Evolutionary conservation across 2,888 invertebrate genomes (phyloP).

Genomic region (Temnothorax ravouxi): DNA sequence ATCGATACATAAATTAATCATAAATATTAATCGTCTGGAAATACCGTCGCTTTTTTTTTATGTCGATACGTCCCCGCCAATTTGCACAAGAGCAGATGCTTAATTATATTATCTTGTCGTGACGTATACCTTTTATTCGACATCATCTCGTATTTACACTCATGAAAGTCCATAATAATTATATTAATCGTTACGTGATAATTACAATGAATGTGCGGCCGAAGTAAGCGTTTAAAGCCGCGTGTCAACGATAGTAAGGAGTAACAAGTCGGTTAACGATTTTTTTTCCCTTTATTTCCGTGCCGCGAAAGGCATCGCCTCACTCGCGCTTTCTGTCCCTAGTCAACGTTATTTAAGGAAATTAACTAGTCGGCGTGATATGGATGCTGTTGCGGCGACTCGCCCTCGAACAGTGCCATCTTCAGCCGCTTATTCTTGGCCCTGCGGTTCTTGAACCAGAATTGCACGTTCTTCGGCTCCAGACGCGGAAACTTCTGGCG

Average conservation of each 20-base stretch:
- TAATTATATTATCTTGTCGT: conserved; percentile 58
- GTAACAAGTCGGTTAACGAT: conserved; percentile 75
- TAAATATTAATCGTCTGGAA: conserved; percentile 13
- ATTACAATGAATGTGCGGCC: conserved; percentile 82
- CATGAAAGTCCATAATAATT: conserved; percentile 79
- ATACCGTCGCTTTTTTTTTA: neutral
- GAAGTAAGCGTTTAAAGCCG: conserved; percentile 52
- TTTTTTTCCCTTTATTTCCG: conserved; percentile 39
- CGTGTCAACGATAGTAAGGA: conserved; percentile 75
- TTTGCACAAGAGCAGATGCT: neutral
- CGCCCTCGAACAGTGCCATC: conserved; percentile 94
- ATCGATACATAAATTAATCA: conserved; percentile 17
- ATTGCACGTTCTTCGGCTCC: conserved; percentile 99
- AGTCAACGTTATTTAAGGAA: conserved; percentile 60
- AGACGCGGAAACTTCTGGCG: conserved; percentile 99
- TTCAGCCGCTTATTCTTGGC: conserved; percentile 99
- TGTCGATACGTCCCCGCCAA: neutral
- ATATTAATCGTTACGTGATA: conserved; percentile 83
- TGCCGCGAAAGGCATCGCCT: neutral
- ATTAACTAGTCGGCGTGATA: conserved; percentile 84
- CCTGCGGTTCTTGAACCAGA: conserved; percentile 99
- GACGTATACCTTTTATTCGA: conserved; percentile 84
- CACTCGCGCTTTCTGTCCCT: conserved; percentile 55
- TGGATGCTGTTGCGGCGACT: conserved; percentile 88
- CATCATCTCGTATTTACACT: conserved; percentile 84